Evolutionary conservation across 2,888 invertebrate species (phyloP), one percentile per base, ranked within the genome.

Genomic region (Choreutis nemorana): DNA sequence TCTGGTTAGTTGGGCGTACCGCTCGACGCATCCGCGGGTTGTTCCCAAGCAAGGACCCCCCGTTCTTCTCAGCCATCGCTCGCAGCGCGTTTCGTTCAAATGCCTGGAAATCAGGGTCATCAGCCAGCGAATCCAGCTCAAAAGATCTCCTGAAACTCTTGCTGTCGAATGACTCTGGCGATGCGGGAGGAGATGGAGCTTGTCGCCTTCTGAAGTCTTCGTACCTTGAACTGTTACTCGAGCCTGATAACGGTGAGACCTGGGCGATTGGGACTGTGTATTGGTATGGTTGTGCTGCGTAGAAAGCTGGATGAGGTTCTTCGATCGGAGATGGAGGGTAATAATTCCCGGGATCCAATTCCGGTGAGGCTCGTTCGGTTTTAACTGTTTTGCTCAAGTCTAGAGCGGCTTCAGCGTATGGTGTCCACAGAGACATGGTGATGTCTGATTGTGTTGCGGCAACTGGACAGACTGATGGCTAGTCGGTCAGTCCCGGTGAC

Each of bases 1-100:
- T 54, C 22, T 52, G 47, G 15, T 39, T 61, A 3, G 59, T 57
- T 23, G 51, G 33, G 5, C 47, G 45, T 0, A 64, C 61, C 0
- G 68, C 65, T 14, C 85, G 64, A n/a, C 87, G 70, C 88, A 88
- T 89, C 48, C 87, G 84, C 0, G 86, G 83, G 44, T 89, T 88
- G 14, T 85, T 66, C 4, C 68, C 70, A 2, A 75, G 59, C 21
- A 72, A 54, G 7, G 62, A 52, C 2, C 81, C 84, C 33, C 80
- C 84, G 39, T 83, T 86, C 6, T 81, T 79, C 36, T 70, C 78
- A 20, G 82, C 82, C 28, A 89, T 85, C 28, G 85, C 84, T 6
- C 84, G 77, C 4, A 91, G 50, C 51, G 88, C 84, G 36, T 82
- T 79, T 27, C 83, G 77, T 14, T 90, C 80, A 42, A 88, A 91